These are phyloP conservation scores for Hymenochirus boettgeri DNA, from an alignment of 2,113 vertebrate species.

Conservation along the genomic window DNA sequence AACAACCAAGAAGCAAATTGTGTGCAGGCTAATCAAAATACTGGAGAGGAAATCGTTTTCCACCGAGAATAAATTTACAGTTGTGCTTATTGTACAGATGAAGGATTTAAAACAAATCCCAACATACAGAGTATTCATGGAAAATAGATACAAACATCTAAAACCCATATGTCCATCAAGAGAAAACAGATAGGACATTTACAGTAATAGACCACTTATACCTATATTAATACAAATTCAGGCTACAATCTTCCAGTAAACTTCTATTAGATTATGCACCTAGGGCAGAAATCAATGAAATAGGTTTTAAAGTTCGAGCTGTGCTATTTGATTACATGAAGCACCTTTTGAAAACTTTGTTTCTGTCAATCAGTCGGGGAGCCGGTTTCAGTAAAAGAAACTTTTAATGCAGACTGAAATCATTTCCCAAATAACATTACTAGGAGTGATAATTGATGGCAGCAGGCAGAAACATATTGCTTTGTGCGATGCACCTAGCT, in stretches of 20 bases:
- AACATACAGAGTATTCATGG: slow-evolving; percentile 15
- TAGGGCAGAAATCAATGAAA: slow-evolving; percentile 40
- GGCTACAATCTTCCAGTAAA: slow-evolving; percentile 40
- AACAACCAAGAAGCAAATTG: slow-evolving; percentile 18
- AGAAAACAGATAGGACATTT: slow-evolving; percentile 23
- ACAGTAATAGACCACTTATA: slow-evolving; percentile 37
- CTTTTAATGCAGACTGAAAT: slow-evolving; percentile 15
- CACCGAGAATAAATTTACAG: neutral
- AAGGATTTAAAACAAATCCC: slow-evolving; percentile 28
- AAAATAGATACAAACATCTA: slow-evolving; percentile 34
- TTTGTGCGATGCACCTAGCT: too few relatives aligned
- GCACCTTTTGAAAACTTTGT: slow-evolving; percentile 40
- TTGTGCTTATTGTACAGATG: slow-evolving; percentile 16
- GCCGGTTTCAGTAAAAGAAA: slow-evolving; percentile 25
- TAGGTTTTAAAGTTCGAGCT: slow-evolving; percentile 30
- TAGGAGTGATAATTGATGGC: neutral
- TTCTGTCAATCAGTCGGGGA: slow-evolving; percentile 37
- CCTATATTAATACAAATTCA: slow-evolving; percentile 35
- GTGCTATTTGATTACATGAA: slow-evolving; percentile 42
- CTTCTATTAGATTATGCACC: slow-evolving; percentile 41
- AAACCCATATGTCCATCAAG: slow-evolving; percentile 38
- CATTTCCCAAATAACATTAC: neutral
- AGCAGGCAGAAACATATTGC: neutral
- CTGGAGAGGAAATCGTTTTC: slow-evolving; percentile 4
- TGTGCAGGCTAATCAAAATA: slow-evolving; percentile 27